phyloP scores from a whole-genome alignment of 2,797 vertebrate species.

The Halcyon chelicuti region DNA sequence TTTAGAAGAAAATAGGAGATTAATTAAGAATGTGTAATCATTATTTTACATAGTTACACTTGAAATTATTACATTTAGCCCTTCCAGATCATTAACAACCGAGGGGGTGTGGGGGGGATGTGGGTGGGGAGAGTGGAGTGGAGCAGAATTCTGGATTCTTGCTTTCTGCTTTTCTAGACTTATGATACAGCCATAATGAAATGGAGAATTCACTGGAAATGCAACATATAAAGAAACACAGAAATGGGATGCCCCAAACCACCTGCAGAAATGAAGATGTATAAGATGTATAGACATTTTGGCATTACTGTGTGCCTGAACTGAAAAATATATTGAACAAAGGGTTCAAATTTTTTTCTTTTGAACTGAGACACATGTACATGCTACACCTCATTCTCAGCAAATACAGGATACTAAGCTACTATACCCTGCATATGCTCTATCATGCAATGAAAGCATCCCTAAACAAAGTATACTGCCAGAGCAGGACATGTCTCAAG shows the following conservation, averaged over 20 bases:
- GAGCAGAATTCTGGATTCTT: not conserved
- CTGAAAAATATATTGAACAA: not conserved
- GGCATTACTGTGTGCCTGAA: not conserved
- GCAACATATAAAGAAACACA: not conserved
- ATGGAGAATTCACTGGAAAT: not conserved
- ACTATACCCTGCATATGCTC: not conserved
- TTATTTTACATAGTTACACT: not conserved
- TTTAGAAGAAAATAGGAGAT: not conserved
- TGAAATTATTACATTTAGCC: not conserved
- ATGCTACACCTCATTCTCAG: not conserved
- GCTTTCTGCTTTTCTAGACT: not conserved
- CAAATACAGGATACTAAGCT: not conserved
- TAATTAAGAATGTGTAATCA: not conserved
- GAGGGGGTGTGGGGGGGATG: too few species aligned
- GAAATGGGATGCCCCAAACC: not conserved
- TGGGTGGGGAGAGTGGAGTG: fast-evolving
- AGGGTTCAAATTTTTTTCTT: not conserved
- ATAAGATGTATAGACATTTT: not conserved
- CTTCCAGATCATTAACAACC: too few species aligned
- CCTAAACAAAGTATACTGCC: not conserved
- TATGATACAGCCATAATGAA: not conserved
- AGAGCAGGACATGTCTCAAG: not conserved
- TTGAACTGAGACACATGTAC: not conserved
- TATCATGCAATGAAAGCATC: not conserved
- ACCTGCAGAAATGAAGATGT: not conserved